Evolutionary conservation across 1,140 invertebrate genomes (phyloP).

Genomic region (Drosophila ambigua): DNA sequence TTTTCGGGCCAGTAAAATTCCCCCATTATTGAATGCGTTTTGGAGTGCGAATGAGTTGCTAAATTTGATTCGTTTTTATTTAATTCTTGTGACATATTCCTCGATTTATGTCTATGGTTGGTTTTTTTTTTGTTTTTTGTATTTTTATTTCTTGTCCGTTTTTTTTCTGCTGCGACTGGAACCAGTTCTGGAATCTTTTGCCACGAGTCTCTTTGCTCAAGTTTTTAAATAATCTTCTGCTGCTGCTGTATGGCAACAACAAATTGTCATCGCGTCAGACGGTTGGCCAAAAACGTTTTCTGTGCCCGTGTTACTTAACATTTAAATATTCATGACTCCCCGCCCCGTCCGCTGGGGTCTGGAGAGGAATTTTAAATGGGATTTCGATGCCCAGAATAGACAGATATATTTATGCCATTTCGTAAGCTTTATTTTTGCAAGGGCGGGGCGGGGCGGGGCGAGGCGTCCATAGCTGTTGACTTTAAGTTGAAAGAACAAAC

Average conservation of each 20-base stretch:
- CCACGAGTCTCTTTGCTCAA: slow-evolving; percentile 39
- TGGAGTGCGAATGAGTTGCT: slow-evolving; percentile 41
- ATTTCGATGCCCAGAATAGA: slow-evolving; percentile 34
- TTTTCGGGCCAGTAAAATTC: slow-evolving; percentile 34
- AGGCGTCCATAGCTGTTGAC: slow-evolving; percentile 19
- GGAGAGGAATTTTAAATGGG: slow-evolving; percentile 50
- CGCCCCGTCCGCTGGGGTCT: slow-evolving; percentile 7
- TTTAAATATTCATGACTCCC: slow-evolving; percentile 54
- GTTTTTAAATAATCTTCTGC: slow-evolving; percentile 40
- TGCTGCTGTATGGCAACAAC: slow-evolving; percentile 5
- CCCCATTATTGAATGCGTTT: slow-evolving; percentile 30
- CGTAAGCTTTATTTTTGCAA: slow-evolving; percentile 14
- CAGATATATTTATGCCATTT: slow-evolving; percentile 26
- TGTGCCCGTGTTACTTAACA: slow-evolving; percentile 41
- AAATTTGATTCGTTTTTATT: slow-evolving; percentile 19
- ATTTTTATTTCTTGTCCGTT: neutral
- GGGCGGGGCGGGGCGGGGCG: neutral
- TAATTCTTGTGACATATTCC: slow-evolving; percentile 30
- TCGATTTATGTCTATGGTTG: slow-evolving; percentile 16
- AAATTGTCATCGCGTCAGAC: slow-evolving; percentile 42
- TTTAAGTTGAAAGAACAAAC: slow-evolving; percentile 35
- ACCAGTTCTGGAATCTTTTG: slow-evolving; percentile 50
- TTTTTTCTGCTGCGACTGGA: slow-evolving; percentile 34
- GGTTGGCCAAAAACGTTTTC: too few relatives aligned
- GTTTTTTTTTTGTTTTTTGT: too few relatives aligned